Percentiles rank a stretch among this genome's conserved stretches.
Conservation (phyloP, 2,888 invertebrate species). For the Tinea pellionella region DNA sequence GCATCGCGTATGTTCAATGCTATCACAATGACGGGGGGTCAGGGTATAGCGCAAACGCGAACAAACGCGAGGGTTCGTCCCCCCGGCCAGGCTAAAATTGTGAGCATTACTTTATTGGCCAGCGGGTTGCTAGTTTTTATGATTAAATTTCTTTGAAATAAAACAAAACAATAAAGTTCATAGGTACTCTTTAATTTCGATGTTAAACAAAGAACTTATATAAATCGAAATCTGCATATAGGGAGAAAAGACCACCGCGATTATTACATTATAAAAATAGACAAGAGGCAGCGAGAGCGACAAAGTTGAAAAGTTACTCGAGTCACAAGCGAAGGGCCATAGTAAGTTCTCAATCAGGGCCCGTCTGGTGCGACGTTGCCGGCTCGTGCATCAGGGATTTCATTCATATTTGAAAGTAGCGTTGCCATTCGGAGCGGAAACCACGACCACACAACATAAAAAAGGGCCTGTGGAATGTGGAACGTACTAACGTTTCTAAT, state of each 20-base stretch:
- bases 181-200: no score
- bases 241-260: neutral
- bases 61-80: neutral
- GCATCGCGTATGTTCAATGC: neutral
- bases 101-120: neutral
- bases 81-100: neutral
- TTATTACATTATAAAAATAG: neutral
- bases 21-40: neutral
- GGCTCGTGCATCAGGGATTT: constrained; percentile 60
- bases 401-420: constrained; percentile 69
- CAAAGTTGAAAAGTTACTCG: neutral
- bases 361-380: constrained; percentile 66
- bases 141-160: no score
- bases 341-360: constrained; percentile 62
- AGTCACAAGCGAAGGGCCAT: constrained; percentile 4
- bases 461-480: constrained; percentile 65
- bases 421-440: constrained; percentile 68
- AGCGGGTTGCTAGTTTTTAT: neutral
- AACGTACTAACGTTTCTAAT: constrained; percentile 63
- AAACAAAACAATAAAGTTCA: no score
- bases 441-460: constrained; percentile 68
- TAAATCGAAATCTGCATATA: neutral
- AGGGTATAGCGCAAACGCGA: neutral
- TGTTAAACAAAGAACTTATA: no score
- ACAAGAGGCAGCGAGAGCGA: neutral